Percentiles rank a stretch among this genome's conserved stretches.
Conservation (phyloP, 2,113 vertebrate species). For the Arenaria interpres region DNA sequence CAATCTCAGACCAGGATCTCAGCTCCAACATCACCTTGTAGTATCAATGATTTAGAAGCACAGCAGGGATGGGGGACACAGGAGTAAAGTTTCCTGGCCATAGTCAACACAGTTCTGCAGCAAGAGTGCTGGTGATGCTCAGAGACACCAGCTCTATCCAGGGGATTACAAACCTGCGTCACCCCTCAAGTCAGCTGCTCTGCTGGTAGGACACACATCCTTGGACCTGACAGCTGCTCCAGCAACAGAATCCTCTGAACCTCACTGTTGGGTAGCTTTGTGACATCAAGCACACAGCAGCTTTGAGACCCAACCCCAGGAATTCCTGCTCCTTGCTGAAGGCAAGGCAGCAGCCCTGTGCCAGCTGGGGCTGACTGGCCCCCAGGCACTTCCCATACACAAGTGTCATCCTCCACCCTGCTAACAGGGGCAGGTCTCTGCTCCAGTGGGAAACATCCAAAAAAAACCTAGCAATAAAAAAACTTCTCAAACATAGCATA, state of each 20-base stretch:
- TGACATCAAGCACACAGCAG: not conserved
- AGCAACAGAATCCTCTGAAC: not conserved
- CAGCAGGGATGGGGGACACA: not conserved
- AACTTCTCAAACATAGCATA: not conserved
- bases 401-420: not conserved
- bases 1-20: not conserved
- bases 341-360: not conserved
- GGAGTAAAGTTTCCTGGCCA: not conserved
- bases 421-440: not conserved
- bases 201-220: not conserved
- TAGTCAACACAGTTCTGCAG: not conserved
- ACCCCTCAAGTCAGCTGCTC: slow-evolving; percentile 25
- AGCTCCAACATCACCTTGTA: not conserved
- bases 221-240: not conserved
- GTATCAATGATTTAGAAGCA: not conserved
- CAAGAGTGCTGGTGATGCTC: not conserved
- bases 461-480: not conserved
- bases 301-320: rapidly evolving
- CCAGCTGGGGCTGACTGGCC: not conserved
- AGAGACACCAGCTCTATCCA: not conserved
- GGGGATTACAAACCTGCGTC: not conserved
- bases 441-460: not conserved
- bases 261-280: not conserved
- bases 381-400: rapidly evolving
- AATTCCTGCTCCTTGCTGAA: not conserved